phyloP scores from a whole-genome alignment of 92 coral and sea anemone genomes.

The Porites divaricata region DNA sequence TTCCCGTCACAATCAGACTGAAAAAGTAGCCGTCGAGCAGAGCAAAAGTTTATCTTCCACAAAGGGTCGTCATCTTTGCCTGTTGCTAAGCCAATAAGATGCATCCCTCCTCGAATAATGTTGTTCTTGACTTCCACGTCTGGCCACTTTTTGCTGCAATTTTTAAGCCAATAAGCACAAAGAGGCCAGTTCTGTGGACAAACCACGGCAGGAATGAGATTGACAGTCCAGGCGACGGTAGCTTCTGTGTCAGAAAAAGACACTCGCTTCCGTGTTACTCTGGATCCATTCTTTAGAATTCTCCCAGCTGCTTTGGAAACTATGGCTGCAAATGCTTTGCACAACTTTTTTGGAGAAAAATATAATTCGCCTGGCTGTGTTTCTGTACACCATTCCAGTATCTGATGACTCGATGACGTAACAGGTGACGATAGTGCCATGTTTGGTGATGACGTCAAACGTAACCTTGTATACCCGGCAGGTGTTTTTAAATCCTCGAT shows the following conservation, averaged over 20 bases:
- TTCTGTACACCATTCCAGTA: constrained; percentile 44
- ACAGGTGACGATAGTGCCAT: constrained; percentile 21
- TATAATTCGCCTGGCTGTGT: constrained; percentile 40
- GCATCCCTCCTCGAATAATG: constrained; percentile 67
- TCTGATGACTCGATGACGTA: constrained; percentile 20
- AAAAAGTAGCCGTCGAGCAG: constrained; percentile 69
- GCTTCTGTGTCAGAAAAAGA: constrained; percentile 50
- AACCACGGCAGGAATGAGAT: constrained; percentile 74
- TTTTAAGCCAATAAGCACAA: constrained; percentile 76
- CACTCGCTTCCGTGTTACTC: constrained; percentile 46
- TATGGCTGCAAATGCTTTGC: constrained; percentile 69
- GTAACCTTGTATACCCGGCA: constrained; percentile 70
- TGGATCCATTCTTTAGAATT: constrained; percentile 30
- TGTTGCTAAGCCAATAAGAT: constrained; percentile 73
- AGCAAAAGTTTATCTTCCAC: constrained; percentile 72
- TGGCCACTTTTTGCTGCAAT: constrained; percentile 67
- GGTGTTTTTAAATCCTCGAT: constrained; percentile 72
- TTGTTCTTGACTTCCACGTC: constrained; percentile 36
- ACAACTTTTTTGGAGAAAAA: constrained; percentile 70
- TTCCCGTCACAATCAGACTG: constrained; percentile 58
- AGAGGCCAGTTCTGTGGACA: constrained; percentile 75
- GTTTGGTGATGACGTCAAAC: constrained; percentile 33
- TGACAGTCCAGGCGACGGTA: constrained; percentile 49
- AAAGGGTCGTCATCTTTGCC: constrained; percentile 52
- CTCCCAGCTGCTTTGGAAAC: constrained; percentile 57